phyloP scores from a whole-genome alignment of 2,888 invertebrate species.

The Pemphredon lugubris region DNA sequence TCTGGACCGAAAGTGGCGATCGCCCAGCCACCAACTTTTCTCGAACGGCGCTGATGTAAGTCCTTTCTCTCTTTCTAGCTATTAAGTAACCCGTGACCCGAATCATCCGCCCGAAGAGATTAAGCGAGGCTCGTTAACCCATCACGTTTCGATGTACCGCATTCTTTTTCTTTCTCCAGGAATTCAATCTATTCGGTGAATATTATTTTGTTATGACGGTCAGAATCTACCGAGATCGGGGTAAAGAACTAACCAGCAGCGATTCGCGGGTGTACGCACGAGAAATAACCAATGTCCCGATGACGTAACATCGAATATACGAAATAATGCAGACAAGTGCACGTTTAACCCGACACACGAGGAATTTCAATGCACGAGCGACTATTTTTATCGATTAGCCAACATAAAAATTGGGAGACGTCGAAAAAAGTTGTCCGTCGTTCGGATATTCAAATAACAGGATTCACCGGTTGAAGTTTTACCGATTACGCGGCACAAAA shows the following conservation, averaged over 20 bases:
- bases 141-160: no score
- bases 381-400: constrained; percentile 14
- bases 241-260: no score
- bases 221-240: no score
- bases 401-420: background rate
- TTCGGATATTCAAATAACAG: background rate
- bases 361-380: constrained; percentile 35
- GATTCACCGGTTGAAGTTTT: background rate
- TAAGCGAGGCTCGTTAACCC: background rate
- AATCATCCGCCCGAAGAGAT: background rate
- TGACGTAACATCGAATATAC: background rate
- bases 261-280: background rate
- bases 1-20: no score
- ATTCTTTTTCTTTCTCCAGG: no score
- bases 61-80: background rate
- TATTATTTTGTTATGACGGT: no score
- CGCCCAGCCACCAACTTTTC: no score
- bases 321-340: background rate
- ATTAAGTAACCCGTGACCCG: background rate
- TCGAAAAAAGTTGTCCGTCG: background rate
- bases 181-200: no score
- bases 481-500: no score
- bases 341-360: background rate
- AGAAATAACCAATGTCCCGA: background rate
- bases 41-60: background rate